Evolutionary conservation across 2,888 invertebrate species (phyloP), one percentile per base, ranked within the genome.

Genomic region (Trissoscelio sp.): DNA sequence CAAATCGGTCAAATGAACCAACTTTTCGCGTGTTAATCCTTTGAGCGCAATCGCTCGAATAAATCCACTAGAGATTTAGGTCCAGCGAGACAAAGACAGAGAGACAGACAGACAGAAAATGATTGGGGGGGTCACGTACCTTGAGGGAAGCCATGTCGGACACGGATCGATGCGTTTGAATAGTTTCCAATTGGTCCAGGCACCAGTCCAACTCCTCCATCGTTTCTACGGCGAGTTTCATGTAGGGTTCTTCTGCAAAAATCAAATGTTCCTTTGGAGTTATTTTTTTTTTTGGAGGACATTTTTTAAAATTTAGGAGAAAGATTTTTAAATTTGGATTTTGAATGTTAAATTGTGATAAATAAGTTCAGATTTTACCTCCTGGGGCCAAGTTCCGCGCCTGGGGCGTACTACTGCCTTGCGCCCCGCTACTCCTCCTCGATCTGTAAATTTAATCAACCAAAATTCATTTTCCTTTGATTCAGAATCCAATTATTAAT

Each of bases 171-270:
- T 99, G 99, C 82, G 99, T 99, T 94, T 99, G 99, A 92, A 99
- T 99, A 86, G 98, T 99, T 94, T 99, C 99, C 92, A 99, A 93
- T 93, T 99, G 99, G 93, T 99, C 99, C 93, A 99, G 94, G 92
- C 99, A 99, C 99, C 99, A 99, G 93, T 99, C 99, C 92, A 99
- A 93, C 93, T 99, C 99, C 92, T 99, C 99, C 93, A 99, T 95
- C 51, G 99, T 99, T 92, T 99, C 98, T 92, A 97, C 93, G 77
- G 98, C 98, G 92, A 98, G 93, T 92, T 98, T 97, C 94, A 96
- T 96, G 93, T 97, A 97, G 89, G 95, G 94, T 92, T 98, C 98
- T 93, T 98, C 98, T 95, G 92, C 0, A 94, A 94, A 89, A 85
- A 78, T 6, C 57, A 60, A 73, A 75, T 2, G 3, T 6, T 1